Percentiles rank a stretch among this genome's conserved stretches.
Conservation (phyloP, 2,797 vertebrate species). For the Serranus cabrilla region DNA sequence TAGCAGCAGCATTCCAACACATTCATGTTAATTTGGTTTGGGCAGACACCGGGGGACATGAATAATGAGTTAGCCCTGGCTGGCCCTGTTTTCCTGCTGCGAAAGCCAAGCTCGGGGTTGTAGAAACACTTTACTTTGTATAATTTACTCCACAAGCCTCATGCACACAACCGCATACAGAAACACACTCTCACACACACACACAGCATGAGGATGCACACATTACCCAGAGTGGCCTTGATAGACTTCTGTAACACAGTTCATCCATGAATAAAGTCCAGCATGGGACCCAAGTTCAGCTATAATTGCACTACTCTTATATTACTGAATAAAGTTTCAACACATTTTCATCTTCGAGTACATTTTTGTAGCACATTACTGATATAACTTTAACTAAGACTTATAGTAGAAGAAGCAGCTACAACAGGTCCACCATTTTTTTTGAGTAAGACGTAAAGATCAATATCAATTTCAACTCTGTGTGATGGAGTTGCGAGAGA, state of each 20-base stretch:
- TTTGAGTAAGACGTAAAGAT: conserved; percentile 46
- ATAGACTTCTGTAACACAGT: conserved; percentile 1
- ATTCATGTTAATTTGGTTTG: conserved; percentile 44
- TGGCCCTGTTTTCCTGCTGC: conserved; percentile 27
- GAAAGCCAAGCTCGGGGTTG: conserved; percentile 40
- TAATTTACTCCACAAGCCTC: conserved; percentile 42
- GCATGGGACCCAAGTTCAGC: not conserved
- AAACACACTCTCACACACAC: not conserved
- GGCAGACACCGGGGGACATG: conserved; percentile 26
- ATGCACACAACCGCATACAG: not conserved
- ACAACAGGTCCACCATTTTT: not conserved
- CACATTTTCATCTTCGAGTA: not conserved
- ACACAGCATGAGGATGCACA: conserved; percentile 17
- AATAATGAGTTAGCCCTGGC: conserved; percentile 55
- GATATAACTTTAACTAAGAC: not conserved
- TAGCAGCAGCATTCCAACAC: conserved; percentile 26
- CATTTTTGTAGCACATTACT: not conserved
- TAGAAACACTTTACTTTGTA: conserved; percentile 43
- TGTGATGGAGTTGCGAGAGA: conserved; percentile 24
- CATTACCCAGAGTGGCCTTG: not conserved
- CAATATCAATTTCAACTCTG: conserved; percentile 48
- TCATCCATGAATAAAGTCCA: not conserved
- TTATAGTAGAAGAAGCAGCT: not conserved
- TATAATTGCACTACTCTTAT: not conserved
- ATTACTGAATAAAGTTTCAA: not conserved